Base-by-base conservation (phyloP, 2,888 invertebrate species). In the Pachliopta kotzebuea region DNA sequence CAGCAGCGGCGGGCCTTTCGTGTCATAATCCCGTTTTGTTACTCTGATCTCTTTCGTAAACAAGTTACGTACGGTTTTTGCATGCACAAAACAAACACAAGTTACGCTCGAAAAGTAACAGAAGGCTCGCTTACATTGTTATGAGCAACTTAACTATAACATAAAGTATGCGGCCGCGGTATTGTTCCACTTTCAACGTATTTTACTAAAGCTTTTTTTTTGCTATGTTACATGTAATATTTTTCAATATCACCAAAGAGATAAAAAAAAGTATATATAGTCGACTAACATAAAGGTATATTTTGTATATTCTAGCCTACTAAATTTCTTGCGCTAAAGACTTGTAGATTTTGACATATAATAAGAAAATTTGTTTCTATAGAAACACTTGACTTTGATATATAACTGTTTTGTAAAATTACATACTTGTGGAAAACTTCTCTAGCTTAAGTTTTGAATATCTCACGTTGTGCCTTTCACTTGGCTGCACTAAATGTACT, bases 41-140 rank as follows among this genome's bases (percentile, higher is more conserved):
- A 60, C 60, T 60, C 3, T 42, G 29, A 37, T 60, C 56, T 53
- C 56, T 65, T n/a, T 52, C 20, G 4, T 31, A 52, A 65, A 56
- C 29, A 26, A 3, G 4, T 26, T 60, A 65, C 11, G 21, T 21
- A 29, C 26, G 31, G 9, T 53, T 23, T 60, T 60, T 21, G 60
- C 49, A 17, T 56, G 60, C 26, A 56, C 2, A 24, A 31, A 50
- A 26, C 56, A 56, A 64, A 56, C 56, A 60, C 9, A 65, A 56
- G 56, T 60, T 65, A 52, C 29, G 50, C 23, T 55, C 21, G 45
- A 37, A 61, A 45, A 17, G 26, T 45, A 59, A 21, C 23, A 42
- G 23, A 31, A 31, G 26, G 42, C 60, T 21, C 45, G 26, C 45
- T 54, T 26, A 29, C 29, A 56, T 56, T 56, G 23, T 56, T 37